Evolutionary conservation across 2,797 vertebrate genomes (phyloP).

Genomic region (Benthosema pterotum): DNA sequence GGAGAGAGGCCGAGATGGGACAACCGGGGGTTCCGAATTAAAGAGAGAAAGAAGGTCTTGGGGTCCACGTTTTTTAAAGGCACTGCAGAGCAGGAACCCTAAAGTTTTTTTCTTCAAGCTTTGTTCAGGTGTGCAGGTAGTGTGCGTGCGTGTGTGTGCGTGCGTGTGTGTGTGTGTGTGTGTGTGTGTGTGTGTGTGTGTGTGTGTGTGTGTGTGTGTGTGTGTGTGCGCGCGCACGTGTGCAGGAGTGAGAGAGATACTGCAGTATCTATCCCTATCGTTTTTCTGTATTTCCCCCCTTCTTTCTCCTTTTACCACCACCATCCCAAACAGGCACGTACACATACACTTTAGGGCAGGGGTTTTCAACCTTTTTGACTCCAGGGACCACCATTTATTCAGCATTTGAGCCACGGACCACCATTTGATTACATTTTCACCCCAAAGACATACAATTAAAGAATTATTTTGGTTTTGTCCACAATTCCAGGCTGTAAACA

Average conservation of each 20-base stretch:
- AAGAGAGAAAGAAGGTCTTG: slow-evolving; percentile 31
- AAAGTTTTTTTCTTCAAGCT: slow-evolving; percentile 48
- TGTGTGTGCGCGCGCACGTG: not conserved
- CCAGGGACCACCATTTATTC: too few species aligned
- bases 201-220: not conserved
- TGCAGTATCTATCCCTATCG: too few species aligned
- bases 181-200: not conserved
- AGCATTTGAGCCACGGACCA: too few species aligned
- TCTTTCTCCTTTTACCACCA: too few species aligned
- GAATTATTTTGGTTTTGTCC: too few species aligned
- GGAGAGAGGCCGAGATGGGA: slow-evolving; percentile 63
- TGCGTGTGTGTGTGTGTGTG: slow-evolving; percentile 2
- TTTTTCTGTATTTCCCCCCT: too few species aligned
- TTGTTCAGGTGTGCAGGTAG: slow-evolving; percentile 43
- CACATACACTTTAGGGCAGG: too few species aligned
- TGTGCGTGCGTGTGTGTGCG: slow-evolving; percentile 21
- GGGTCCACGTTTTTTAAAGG: slow-evolving; percentile 49
- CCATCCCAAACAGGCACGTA: too few species aligned
- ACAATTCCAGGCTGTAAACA: too few species aligned
- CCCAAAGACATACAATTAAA: too few species aligned
- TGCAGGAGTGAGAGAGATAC: not conserved
- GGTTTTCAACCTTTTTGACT: too few species aligned
- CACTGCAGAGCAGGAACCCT: slow-evolving; percentile 38
- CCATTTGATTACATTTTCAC: too few species aligned
- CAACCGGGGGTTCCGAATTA: slow-evolving; percentile 39